A percentile compares a stretch with the other conserved stretches of the same genome.
Evolutionary conservation across 2,113 vertebrate genomes (phyloP).

Genomic region (Mastomys coucha): DNA sequence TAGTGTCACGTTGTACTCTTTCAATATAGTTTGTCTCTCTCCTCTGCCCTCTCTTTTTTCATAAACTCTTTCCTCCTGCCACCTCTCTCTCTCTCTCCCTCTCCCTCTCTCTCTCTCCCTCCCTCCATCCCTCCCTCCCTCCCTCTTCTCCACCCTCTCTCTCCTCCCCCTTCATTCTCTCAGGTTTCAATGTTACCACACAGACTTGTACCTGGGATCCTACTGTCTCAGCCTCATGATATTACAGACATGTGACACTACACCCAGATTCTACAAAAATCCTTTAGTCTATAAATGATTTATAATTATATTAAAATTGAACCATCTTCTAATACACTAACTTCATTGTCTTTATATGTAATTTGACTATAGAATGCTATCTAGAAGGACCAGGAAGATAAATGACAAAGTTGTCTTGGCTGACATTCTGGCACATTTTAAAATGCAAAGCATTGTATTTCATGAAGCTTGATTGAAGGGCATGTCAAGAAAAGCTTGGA

Average conservation of each 20-base stretch:
- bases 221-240: background rate
- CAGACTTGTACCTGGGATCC: background rate
- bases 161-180: background rate
- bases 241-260: background rate
- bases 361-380: background rate
- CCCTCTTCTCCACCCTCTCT: no score
- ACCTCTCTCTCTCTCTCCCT: background rate
- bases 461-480: background rate
- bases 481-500: background rate
- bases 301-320: constrained; percentile 34
- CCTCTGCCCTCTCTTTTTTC: background rate
- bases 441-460: background rate
- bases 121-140: no score
- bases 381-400: constrained; percentile 29
- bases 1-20: background rate
- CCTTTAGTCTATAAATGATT: background rate
- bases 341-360: constrained; percentile 38
- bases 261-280: background rate
- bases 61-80: background rate
- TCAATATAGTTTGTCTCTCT: background rate
- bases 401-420: background rate
- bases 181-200: background rate
- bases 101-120: no score
- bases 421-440: background rate
- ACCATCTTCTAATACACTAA: background rate